phyloP scores from a whole-genome alignment of 2,113 vertebrate genomes.

The Polypterus bichir region DNA sequence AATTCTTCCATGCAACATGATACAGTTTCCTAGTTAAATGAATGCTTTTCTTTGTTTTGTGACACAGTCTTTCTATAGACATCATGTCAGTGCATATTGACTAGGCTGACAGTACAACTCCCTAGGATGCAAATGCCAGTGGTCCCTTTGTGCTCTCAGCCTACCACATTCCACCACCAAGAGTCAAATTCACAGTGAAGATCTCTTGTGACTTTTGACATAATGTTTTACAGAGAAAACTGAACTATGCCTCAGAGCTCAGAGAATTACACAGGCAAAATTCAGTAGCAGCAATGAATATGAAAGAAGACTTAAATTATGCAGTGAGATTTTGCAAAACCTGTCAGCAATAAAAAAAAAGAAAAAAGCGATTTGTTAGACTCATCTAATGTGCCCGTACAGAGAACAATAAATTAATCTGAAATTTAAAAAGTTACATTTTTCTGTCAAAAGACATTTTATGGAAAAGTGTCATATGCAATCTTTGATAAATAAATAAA shows the following conservation, averaged over 20 bases:
- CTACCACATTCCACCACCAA: constrained; percentile 58
- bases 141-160: constrained; percentile 50
- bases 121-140: constrained; percentile 49
- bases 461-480: too few relatives aligned
- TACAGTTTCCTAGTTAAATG: constrained; percentile 1
- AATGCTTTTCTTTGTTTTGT: constrained; percentile 7
- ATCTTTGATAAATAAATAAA: too few relatives aligned
- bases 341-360: not conserved
- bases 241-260: constrained; percentile 57
- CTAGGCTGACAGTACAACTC: constrained; percentile 66
- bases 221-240: constrained; percentile 48
- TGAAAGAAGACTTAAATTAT: constrained; percentile 63
- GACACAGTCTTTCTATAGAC: constrained; percentile 1
- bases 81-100: constrained; percentile 20
- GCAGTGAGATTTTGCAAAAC: constrained; percentile 39
- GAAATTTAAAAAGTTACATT: too few relatives aligned
- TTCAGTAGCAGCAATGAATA: constrained; percentile 65
- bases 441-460: too few relatives aligned
- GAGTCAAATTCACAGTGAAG: constrained; percentile 56
- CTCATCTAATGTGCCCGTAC: not conserved
- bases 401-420: not conserved
- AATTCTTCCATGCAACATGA: constrained; percentile 4
- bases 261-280: constrained; percentile 59
- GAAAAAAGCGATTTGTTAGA: constrained; percentile 69
- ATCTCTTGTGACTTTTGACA: constrained; percentile 67